Evolutionary conservation across 2,113 vertebrate genomes (phyloP).

Genomic region (Meriones unguiculatus): DNA sequence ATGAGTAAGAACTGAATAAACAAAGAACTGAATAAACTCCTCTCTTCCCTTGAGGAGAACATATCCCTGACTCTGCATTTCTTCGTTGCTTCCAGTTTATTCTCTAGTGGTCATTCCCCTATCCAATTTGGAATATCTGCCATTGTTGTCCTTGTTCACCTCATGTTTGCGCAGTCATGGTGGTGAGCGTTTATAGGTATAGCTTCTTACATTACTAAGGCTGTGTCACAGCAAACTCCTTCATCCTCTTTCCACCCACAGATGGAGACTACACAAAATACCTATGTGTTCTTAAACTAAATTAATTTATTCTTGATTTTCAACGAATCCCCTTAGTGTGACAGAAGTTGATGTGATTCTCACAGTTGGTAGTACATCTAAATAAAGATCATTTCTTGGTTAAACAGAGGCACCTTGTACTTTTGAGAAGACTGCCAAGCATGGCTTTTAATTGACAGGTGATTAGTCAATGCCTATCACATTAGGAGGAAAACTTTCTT

Average conservation of each 20-base stretch:
- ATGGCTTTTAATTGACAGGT: neutral
- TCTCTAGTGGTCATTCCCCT: neutral
- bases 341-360: slow-evolving; percentile 28
- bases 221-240: neutral
- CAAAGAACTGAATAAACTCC: too few relatives aligned
- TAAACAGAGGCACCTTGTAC: slow-evolving; percentile 32
- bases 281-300: neutral
- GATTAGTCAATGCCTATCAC: neutral
- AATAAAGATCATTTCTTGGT: slow-evolving; percentile 36
- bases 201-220: neutral
- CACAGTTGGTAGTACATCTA: neutral
- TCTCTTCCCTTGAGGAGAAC: neutral
- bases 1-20: neutral
- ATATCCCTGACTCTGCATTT: neutral
- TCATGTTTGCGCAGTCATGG: neutral
- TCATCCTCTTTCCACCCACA: neutral
- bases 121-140: neutral
- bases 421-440: slow-evolving; percentile 11
- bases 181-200: neutral
- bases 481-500: slow-evolving; percentile 19
- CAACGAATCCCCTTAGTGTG: neutral
- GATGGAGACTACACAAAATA: neutral
- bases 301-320: neutral
- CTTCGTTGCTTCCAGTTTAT: neutral
- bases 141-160: neutral